Evolutionary conservation across 2,888 invertebrate species (phyloP).

Genomic region (Xanthia icteritia): DNA sequence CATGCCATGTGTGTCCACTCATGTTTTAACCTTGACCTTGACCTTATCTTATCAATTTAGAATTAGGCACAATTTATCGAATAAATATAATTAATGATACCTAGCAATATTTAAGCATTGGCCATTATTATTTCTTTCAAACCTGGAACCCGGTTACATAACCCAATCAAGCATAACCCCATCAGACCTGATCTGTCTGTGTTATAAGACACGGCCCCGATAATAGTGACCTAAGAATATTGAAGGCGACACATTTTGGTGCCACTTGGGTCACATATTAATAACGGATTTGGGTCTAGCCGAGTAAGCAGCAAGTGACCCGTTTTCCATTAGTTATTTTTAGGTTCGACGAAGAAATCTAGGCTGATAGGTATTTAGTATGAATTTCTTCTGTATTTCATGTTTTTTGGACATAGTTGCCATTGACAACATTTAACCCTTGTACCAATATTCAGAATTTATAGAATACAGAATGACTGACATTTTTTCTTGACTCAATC

Average conservation of each 20-base stretch:
- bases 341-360: slow-evolving; percentile 5
- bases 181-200: no score
- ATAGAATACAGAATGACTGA: neutral
- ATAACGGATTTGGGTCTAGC: slow-evolving; percentile 60
- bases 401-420: neutral
- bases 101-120: neutral
- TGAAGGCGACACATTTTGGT: slow-evolving; percentile 45
- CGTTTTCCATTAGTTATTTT: slow-evolving; percentile 42
- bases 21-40: no score
- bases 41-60: no score
- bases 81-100: no score
- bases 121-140: neutral
- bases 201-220: slow-evolving; percentile 43
- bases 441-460: neutral
- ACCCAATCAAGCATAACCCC: slow-evolving; percentile 9
- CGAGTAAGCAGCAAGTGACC: slow-evolving; percentile 56
- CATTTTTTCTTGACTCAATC: neutral
- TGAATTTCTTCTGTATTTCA: neutral
- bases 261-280: slow-evolving; percentile 51
- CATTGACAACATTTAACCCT: neutral
- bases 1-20: no score
- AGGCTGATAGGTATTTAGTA: neutral
- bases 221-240: slow-evolving; percentile 55
- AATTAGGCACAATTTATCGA: no score
- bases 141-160: neutral